Base-by-base conservation (phyloP, 2,797 vertebrate genomes). In the Pyrocephalus nanus region DNA sequence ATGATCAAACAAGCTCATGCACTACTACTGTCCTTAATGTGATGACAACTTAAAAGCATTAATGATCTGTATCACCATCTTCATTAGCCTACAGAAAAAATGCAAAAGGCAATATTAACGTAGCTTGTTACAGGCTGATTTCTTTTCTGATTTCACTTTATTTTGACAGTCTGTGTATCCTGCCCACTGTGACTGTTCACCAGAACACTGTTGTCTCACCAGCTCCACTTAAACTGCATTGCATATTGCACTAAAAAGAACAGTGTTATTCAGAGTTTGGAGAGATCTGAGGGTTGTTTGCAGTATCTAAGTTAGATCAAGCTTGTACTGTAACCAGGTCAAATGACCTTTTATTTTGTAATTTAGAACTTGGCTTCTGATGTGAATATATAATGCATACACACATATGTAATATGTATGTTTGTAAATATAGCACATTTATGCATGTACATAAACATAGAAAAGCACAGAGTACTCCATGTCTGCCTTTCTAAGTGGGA, bases 1-100 rank as follows among this genome's bases (percentile, higher is more conserved):
- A 15, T 54, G 77, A 71, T 92, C 83, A 88, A 89, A 73, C 38
- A 70, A 74, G 38, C 45, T 74, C 15, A 5, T 74, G 57, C 27
- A 16, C 50, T 58, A 22, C 54, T 89, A 34, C 50, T 95, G 81
- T 65, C 77, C 71, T 85, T 76, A 92, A 72, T 7, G 12, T 93
- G 92, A 77, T 86, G 83, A 72, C 34, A 96, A 23, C 85, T 95
- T 96, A 92, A 86, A 47, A 94, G 47, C 71, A 62, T 85, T 96
- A 93, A 94, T 85, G 80, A 82, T 70, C 86, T 90, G 50, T 87
- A 82, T 90, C 90, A 83, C 34, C 71, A 76, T 94, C 62, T 76
- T 90, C 74, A 77, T 85, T 79, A 91, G 80, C 61, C 40, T 82
- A 48, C n/a, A 74, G 77, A 83, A 94, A 83, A 83, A 73, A 91